Conservation (phyloP, 2,888 invertebrate species). For the Epirrhoe alternata region DNA sequence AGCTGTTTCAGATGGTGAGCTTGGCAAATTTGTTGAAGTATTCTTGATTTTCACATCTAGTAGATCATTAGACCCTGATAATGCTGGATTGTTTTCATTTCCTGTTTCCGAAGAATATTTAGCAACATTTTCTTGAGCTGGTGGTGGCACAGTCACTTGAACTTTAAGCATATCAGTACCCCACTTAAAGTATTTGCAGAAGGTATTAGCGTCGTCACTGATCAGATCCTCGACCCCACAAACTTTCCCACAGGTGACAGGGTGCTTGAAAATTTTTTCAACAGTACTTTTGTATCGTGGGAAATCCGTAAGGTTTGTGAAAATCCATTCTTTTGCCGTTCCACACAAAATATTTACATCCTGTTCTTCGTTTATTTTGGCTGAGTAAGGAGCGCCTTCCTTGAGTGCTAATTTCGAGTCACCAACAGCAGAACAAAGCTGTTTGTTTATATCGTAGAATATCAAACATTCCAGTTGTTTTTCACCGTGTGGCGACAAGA, state of each 20-base stretch:
- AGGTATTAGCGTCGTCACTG: slow-evolving; percentile 63
- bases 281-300: slow-evolving; percentile 52
- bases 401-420: slow-evolving; percentile 50
- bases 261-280: slow-evolving; percentile 53
- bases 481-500: slow-evolving; percentile 50
- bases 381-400: slow-evolving; percentile 47
- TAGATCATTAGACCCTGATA: slow-evolving; percentile 20
- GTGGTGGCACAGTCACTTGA: slow-evolving; percentile 27
- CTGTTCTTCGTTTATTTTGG: slow-evolving; percentile 54
- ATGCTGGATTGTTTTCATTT: slow-evolving; percentile 21
- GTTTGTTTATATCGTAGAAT: slow-evolving; percentile 73
- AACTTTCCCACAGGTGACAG: slow-evolving; percentile 59
- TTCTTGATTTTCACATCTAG: slow-evolving; percentile 36
- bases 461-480: slow-evolving; percentile 67
- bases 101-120: slow-evolving; percentile 25
- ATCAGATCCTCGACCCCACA: slow-evolving; percentile 60
- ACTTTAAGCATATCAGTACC: slow-evolving; percentile 57
- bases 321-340: slow-evolving; percentile 61
- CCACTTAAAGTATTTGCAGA: slow-evolving; percentile 75
- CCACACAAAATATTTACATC: slow-evolving; percentile 60
- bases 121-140: slow-evolving; percentile 30
- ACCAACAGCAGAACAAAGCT: slow-evolving; percentile 61
- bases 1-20: slow-evolving; percentile 11
- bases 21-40: slow-evolving; percentile 10
- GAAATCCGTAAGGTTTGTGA: slow-evolving; percentile 53